Evolutionary conservation across 1,140 invertebrate species (phyloP).

Genomic region (Microplitis demolitor): DNA sequence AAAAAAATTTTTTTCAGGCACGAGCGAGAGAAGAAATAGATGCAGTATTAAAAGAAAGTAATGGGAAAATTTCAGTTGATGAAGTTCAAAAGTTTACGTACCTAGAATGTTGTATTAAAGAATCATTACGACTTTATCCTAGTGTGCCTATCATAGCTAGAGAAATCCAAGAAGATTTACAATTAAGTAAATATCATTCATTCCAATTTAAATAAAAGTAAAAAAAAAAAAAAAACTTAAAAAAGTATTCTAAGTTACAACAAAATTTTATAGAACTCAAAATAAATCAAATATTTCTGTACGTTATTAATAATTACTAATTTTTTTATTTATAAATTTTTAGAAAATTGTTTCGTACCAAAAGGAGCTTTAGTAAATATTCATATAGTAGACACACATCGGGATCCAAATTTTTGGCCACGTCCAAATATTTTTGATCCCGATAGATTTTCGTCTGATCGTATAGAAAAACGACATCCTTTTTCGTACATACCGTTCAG

Average conservation of each 20-base stretch:
- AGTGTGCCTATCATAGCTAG: constrained; percentile 64
- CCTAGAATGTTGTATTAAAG: constrained; percentile 68
- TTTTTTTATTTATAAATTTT: neutral
- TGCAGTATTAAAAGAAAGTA: constrained; percentile 22
- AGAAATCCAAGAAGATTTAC: constrained; percentile 53
- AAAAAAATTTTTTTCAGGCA: constrained; percentile 8
- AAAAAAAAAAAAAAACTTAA: neutral
- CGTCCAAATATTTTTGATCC: constrained; percentile 29
- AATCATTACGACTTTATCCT: constrained; percentile 65
- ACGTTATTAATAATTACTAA: neutral
- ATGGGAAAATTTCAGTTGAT: constrained; percentile 26
- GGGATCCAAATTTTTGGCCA: constrained; percentile 58
- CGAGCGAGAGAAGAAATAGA: constrained; percentile 35
- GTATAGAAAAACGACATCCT: constrained; percentile 60
- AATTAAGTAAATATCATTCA: constrained; percentile 28
- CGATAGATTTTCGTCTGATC: constrained; percentile 63
- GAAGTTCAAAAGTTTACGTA: constrained; percentile 47
- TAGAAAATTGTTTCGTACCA: constrained; percentile 20
- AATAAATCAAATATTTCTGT: no score
- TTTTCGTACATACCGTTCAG: constrained; percentile 73
- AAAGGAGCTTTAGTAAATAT: constrained; percentile 37
- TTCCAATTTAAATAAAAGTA: neutral
- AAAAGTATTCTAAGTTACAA: neutral
- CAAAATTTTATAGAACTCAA: no score
- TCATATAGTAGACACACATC: constrained; percentile 57